phyloP scores from a whole-genome alignment of 2,888 invertebrate species.

The Coremacera marginata region DNA sequence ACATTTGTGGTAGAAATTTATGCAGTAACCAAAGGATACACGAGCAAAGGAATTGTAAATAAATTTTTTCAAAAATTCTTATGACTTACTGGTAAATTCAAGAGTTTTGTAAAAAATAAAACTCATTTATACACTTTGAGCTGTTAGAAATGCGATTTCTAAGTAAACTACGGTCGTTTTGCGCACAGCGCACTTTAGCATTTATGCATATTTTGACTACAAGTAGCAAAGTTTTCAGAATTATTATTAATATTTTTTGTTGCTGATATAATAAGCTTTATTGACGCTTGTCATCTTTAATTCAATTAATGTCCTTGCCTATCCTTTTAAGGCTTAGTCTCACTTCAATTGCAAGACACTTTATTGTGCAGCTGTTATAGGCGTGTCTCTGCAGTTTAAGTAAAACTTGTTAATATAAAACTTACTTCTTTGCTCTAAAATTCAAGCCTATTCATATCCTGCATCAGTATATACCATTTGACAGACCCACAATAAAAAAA shows the following conservation, averaged over 20 bases:
- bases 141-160: too few relatives aligned
- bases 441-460: conserved; percentile 14
- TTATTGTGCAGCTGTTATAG: conserved; percentile 16
- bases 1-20: too few relatives aligned
- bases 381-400: background rate
- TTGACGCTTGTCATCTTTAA: background rate
- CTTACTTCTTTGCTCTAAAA: background rate
- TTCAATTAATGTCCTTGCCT: background rate
- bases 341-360: background rate
- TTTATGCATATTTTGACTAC: too few relatives aligned
- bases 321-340: background rate
- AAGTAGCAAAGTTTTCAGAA: background rate
- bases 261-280: background rate
- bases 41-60: too few relatives aligned
- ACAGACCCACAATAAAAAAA: too few relatives aligned
- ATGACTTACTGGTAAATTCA: too few relatives aligned
- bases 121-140: too few relatives aligned
- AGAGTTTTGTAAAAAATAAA: too few relatives aligned
- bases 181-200: too few relatives aligned
- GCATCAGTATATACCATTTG: background rate
- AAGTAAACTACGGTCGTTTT: too few relatives aligned
- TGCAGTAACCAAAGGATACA: too few relatives aligned
- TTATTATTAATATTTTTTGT: background rate
- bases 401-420: conserved; percentile 20
- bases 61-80: too few relatives aligned